Evolutionary conservation across 2,797 vertebrate species (phyloP), one percentile per base, ranked within the genome.

Genomic region (Carapus acus): DNA sequence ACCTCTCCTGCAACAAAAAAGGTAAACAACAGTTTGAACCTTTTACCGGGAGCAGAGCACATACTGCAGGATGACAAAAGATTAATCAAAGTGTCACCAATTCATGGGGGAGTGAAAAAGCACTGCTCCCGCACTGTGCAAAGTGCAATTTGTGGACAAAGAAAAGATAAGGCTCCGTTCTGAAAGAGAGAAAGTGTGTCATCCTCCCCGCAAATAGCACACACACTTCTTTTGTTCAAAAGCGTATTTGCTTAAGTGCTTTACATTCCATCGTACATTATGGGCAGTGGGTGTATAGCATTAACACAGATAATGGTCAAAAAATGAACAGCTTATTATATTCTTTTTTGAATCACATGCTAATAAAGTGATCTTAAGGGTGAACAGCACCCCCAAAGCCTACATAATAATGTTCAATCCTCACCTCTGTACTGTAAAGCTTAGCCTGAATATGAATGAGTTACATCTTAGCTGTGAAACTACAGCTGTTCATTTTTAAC

Each of bases 71-170:
- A 67, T 63, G 67, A 73, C 54, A 68, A 77, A 78, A 46, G 16
- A 76, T 83, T 72, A 12, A 72, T 81, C 71, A 67, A 76, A 60
- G 50, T 76, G 67, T 70, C 74, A 73, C 46, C 50, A 77, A 61
- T 60, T 62, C 24, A 50, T 49, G 69, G 67, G 65, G 73, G 73
- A 78, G 69, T 74, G 58, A 62, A 71, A 68, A 58, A 71, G 42
- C 12, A 45, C 29, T 46, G 57, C 54, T 59, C 58, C 63, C 36
- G 50, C 22, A 43, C 39, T 65, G 58, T 62, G 40, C 29, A 53
- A 22, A 74, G 67, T 58, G 45, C 4, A 15, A 27, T 54, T 74
- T 62, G 45, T 46, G 50, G 38, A 61, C 37, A 3, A 16, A 58
- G 62, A 17, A 22, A 36, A 77, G 74, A 78, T 72, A 68, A 31